Base-by-base conservation (phyloP, 2,113 vertebrate genomes). In the Scomber japonicus region DNA sequence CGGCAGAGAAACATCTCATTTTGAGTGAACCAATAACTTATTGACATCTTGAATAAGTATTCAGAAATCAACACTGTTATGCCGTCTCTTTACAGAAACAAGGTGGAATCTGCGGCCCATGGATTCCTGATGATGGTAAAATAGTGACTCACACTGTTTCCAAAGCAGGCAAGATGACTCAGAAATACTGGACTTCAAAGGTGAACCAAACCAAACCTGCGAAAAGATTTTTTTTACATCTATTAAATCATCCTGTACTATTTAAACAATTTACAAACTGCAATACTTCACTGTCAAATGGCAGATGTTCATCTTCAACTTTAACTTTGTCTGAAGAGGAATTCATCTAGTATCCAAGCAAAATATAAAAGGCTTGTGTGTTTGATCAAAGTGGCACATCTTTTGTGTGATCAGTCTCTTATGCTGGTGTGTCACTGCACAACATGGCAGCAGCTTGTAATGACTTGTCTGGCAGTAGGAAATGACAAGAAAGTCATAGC, bases 71-170 rank as follows among this genome's bases (percentile, higher is more conserved):
- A 10, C 35, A 40, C 35, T 44, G 48, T 11, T 31, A 16, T 53
- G 30, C 21, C 35, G 6, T 61, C 27, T 77, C 73, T 45, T 49
- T 2, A 24, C 82, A 95, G 93, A 94, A 91, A 88, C 84, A 90
- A 17, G 91, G 91, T 16, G 92, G 93, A 0, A 95, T 95, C 57
- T 96, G 95, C 82, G 95, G 94, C 30, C 94, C 94, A 0, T 93
- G 95, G 95, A 95, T 96, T 44, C 95, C 95, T 70, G 95, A 96
- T 4, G 94, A 96, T 56, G 95, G 94, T 5, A 84, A 95, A 86
- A 96, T 95, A 75, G 94, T 96, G 62, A 96, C 95, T 19, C 95
- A 96, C 83, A 95, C 94, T 0, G 85, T 94, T 1, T 95, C 95
- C 40, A 93, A 95, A 86, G 94, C 95, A 3, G 95, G 94, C 15